Base-by-base conservation (phyloP, 2,113 vertebrate species). In the Carassius gibelio region DNA sequence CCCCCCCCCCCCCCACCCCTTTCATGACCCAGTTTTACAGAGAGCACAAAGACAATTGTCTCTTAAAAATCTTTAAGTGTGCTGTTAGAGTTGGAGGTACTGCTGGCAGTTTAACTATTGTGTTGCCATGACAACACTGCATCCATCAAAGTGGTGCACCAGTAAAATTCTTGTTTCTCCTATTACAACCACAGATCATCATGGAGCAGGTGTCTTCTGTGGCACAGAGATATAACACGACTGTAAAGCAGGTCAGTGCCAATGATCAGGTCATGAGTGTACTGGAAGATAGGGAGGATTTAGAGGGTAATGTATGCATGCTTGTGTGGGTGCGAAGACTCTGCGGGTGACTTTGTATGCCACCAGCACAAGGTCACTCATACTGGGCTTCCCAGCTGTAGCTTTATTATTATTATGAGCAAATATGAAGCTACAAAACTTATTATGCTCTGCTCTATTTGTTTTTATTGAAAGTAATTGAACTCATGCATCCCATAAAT, bases 51-150 rank as follows among this genome's bases (percentile, higher is more conserved):
- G 69, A 83, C 82, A 83, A 76, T 83, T 81, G 79, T 85, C 36
- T 88, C 88, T 88, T 71, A 76, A 85, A 45, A 34, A 71, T 72
- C 83, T 75, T 85, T 87, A 88, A 88, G 83, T 87, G 83, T 88
- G 85, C 79, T 61, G 36, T 69, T 69, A 81, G 72, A 55, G 80
- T 83, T 80, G 50, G 81, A 80, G 75, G 75, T 72, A 81, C 57
- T 82, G 83, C 42, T 34, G 72, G 88, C 68, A 85, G 75, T 85
- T 85, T 84, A 88, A 88, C 87, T 83, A 85, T 87, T 87, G 87
- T 79, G 88, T 89, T 89, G 78, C 80, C 85, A 89, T 89, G 88
- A 87, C 87, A 88, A 88, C 88, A 50, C 82, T 52, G 83, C 84
- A 81, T 89, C 81, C 84, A 82, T 88, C 82, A 82, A 83, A 87